Base-by-base conservation (phyloP, 2,888 invertebrate genomes). In the Aporophyla lueneburgensis region DNA sequence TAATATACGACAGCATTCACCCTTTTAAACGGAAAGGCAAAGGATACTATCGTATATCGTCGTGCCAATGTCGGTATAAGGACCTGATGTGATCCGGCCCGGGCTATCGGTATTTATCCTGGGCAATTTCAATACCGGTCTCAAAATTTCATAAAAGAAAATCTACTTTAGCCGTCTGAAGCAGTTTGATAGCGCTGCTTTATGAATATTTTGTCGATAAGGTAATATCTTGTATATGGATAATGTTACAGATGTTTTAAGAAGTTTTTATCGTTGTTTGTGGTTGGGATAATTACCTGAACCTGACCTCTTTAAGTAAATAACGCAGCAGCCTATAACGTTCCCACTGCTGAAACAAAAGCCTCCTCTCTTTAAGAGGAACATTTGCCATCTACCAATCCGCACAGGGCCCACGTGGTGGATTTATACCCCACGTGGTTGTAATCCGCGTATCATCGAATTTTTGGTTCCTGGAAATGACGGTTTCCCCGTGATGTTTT, bases 61-160 rank as follows among this genome's bases (percentile, higher is more conserved):
- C 81, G 33, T 71, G 77, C 85, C 77, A 81, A 73, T 74, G 85
- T 73, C 77, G 53, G 66, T 67, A 59, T 65, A 70, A 67, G 77
- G 58, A 54, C 75, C 61, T 63, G 24, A 81, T 84, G 59, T 81
- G 82, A 85, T 85, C 73, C 82, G 63, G 67, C 40, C 59, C 59
- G 67, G 56, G 67, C 76, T 76, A 84, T 76, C 84, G 46, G 51
- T 62, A 80, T 83, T 84, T 80, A 81, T 81, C 77, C 46, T 59
- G 61, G 27, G 85, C 73, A 68, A 81, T 81, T 81, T 81, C 82
- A 85, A 85, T 80, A 70, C 83, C 83, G 76, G 69, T 76, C 67
- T 71, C 58, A 76, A 77, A 85, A 76, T 76, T 76, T 80, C 59
- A 74, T 85, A 78, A 71, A 71, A 85, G 77, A 85, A 85, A 73